phyloP scores from a whole-genome alignment of 1,140 invertebrate genomes.

The Rhizoglyphus robini region DNA sequence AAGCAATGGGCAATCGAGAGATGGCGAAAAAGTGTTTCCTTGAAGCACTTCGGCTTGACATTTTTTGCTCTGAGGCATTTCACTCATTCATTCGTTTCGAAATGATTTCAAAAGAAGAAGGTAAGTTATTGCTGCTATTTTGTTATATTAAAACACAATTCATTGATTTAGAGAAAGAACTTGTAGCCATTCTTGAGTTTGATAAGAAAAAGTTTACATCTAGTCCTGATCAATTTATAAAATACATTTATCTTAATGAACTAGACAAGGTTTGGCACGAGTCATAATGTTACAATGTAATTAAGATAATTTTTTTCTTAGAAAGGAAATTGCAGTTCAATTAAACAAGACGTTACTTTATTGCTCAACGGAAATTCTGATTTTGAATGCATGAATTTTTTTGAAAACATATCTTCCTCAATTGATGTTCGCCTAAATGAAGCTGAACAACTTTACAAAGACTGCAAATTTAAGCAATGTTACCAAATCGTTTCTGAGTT shows the following conservation, averaged over 20 bases:
- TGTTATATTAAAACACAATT: constrained; percentile 1
- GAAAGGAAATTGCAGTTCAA: background rate
- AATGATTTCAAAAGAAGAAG: constrained; percentile 74
- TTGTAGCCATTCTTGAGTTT: background rate
- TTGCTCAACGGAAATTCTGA: background rate
- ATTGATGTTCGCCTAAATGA: constrained; percentile 28
- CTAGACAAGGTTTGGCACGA: background rate
- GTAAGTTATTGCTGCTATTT: constrained; percentile 35
- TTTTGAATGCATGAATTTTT: background rate
- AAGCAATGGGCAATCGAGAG: constrained; percentile 72
- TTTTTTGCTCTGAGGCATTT: constrained; percentile 82
- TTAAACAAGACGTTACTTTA: background rate
- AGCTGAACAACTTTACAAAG: constrained; percentile 69
- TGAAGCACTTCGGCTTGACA: constrained; percentile 65
- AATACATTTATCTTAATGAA: background rate
- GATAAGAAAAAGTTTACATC: background rate
- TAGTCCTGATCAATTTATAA: background rate
- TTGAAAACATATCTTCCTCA: background rate
- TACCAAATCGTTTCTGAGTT: constrained; percentile 55
- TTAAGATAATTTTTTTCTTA: background rate
- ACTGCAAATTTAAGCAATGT: constrained; percentile 67
- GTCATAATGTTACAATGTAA: no score
- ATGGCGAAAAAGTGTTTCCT: constrained; percentile 73
- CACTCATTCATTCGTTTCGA: constrained; percentile 76
- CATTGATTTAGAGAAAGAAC: background rate